These are phyloP conservation scores for Sciurus vulgaris DNA, from an alignment of 2,797 vertebrate genomes.

Conservation along the genomic window DNA sequence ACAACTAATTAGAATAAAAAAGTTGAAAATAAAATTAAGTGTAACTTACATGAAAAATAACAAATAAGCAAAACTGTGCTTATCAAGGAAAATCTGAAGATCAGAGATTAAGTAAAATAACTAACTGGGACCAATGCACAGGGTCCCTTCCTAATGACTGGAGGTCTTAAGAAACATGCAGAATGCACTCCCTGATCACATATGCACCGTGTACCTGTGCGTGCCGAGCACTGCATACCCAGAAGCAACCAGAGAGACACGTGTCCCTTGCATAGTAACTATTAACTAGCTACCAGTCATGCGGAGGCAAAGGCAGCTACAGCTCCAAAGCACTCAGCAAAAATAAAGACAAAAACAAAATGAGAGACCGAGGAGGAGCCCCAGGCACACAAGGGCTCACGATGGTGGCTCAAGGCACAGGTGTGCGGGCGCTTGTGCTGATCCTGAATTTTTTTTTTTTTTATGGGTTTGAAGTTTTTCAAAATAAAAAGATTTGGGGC, in stretches of 20 bases:
- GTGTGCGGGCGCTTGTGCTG: not conserved
- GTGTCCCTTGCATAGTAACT: not conserved
- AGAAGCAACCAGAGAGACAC: not conserved
- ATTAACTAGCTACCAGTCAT: not conserved
- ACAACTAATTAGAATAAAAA: no score
- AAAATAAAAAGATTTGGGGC: not conserved
- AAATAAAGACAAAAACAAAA: not conserved
- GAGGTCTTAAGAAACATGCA: constrained; percentile 43
- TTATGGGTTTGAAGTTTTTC: not conserved
- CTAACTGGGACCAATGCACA: not conserved
- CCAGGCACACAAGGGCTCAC: not conserved
- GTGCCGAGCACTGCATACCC: not conserved
- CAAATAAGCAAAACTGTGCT: constrained; percentile 9
- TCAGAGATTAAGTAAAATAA: constrained; percentile 3
- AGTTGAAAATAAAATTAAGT: no score
- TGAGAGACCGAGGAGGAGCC: not conserved
- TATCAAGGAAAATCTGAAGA: constrained; percentile 1
- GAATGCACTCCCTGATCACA: not conserved
- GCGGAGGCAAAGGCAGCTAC: not conserved
- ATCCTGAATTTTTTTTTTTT: not conserved
- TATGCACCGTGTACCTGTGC: not conserved
- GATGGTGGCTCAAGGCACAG: not conserved
- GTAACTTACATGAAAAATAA: constrained; percentile 12
- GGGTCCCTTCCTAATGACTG: not conserved
- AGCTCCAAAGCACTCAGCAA: not conserved